A percentile compares a stretch with the other conserved stretches of the same genome.
Conservation (phyloP, 2,113 vertebrate species). For the Mormoops blainvillei region DNA sequence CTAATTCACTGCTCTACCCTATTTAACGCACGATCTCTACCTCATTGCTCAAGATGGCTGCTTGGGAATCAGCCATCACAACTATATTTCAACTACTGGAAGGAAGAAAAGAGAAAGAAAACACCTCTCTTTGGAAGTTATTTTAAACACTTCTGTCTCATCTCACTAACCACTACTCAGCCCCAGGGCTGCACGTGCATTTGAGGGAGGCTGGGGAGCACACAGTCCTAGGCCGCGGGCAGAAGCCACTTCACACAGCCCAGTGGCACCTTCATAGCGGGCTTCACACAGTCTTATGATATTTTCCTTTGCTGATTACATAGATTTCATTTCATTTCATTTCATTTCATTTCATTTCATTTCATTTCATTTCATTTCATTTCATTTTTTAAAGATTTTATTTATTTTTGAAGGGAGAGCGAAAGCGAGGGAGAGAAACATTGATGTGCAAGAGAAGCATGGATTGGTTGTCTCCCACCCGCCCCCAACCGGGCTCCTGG, state of each 20-base stretch:
- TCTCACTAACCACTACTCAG: not conserved
- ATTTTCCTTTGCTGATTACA: not conserved
- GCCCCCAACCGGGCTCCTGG: too few relatives aligned
- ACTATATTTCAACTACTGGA: not conserved
- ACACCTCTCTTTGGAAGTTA: not conserved
- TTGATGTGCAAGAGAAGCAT: too few relatives aligned
- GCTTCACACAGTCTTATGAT: not conserved
- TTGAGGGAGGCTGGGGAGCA: not conserved
- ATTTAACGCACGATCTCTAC: not conserved
- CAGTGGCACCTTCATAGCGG: not conserved
- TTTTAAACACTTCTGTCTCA: not conserved
- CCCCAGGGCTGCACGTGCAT: not conserved
- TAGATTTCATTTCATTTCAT: not conserved
- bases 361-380: too few relatives aligned
- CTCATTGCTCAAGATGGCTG: not conserved
- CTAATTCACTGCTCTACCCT: not conserved
- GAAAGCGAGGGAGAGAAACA: too few relatives aligned
- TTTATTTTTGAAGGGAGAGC: too few relatives aligned
- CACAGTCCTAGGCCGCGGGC: too few relatives aligned
- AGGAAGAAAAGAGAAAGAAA: not conserved
- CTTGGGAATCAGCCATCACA: constrained; percentile 2
- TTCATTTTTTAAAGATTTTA: too few relatives aligned
- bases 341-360: too few relatives aligned
- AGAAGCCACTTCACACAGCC: not conserved
- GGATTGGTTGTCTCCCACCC: too few relatives aligned